Conservation (phyloP, 2,113 vertebrate species). For the Tor tambroides region DNA sequence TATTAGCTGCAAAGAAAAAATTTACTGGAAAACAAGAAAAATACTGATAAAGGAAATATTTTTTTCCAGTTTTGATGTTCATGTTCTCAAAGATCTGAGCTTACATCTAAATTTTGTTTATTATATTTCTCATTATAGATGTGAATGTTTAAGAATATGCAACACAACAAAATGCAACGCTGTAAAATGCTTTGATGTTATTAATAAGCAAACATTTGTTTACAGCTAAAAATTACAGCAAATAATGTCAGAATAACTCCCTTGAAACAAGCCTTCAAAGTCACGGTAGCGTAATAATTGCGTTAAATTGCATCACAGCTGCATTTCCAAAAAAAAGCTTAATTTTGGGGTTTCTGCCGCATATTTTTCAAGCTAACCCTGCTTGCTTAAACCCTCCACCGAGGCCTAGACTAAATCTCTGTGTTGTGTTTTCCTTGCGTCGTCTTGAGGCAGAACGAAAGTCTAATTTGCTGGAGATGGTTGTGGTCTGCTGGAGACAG, state of each 20-base stretch:
- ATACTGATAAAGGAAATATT: no score
- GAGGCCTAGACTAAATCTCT: background rate
- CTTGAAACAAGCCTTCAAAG: conserved; percentile 25
- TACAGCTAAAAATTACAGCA: conserved; percentile 1
- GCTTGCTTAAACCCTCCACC: background rate
- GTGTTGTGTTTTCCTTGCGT: conserved; percentile 2
- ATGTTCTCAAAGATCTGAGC: background rate
- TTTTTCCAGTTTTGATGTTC: background rate
- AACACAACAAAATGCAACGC: background rate
- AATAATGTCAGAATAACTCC: conserved; percentile 12
- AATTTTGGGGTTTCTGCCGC: background rate
- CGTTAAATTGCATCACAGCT: conserved; percentile 38
- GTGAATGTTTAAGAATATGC: background rate
- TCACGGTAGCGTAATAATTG: conserved; percentile 12
- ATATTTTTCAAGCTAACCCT: background rate
- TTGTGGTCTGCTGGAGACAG: conserved; percentile 68
- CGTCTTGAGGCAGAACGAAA: conserved; percentile 32
- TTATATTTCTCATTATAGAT: background rate
- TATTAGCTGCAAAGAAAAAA: no score
- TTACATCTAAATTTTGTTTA: background rate
- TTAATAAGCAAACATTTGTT: background rate
- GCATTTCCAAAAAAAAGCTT: background rate
- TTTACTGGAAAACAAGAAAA: background rate
- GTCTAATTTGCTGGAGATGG: conserved; percentile 67
- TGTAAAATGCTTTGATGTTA: background rate